Evolutionary conservation across 2,797 vertebrate genomes (phyloP).

Genomic region (Aphelocoma californica): DNA sequence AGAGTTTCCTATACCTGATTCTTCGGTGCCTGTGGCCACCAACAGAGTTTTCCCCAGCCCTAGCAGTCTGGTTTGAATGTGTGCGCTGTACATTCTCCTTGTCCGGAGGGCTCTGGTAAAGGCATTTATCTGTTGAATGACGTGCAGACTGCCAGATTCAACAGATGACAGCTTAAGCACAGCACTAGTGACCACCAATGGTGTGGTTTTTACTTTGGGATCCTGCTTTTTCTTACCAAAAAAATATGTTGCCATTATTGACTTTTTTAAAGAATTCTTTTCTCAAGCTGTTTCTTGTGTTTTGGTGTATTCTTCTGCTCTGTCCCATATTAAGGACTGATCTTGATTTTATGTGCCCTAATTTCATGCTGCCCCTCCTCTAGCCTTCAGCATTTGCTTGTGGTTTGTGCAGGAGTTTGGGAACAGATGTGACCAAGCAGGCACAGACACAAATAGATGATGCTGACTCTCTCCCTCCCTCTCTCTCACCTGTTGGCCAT

Average conservation of each 20-base stretch:
- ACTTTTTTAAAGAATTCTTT: not conserved
- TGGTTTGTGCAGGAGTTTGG: not conserved
- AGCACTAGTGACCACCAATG: conserved; percentile 43
- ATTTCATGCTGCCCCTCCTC: not conserved
- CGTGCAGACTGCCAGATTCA: conserved; percentile 69
- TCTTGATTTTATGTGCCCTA: not conserved
- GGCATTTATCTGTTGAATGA: conserved; percentile 74
- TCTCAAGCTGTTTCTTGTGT: not conserved
- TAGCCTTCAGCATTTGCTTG: not conserved
- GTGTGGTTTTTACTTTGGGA: conserved; percentile 33
- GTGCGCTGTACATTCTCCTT: conserved; percentile 48
- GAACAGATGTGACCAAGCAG: not conserved
- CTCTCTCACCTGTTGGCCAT: conserved; percentile 16
- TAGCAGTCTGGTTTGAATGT: conserved; percentile 49
- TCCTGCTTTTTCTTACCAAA: not conserved
- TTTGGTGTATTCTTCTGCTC: not conserved
- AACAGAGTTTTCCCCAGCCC: conserved; percentile 58
- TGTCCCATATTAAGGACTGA: not conserved
- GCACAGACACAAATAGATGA: not conserved
- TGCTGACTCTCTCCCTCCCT: not conserved
- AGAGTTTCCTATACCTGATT: conserved; percentile 74
- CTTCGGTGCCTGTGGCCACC: conserved; percentile 72
- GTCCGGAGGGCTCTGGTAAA: conserved; percentile 73
- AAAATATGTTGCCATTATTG: not conserved
- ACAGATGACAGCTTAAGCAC: conserved; percentile 64